Evolutionary conservation across 2,113 vertebrate genomes (phyloP).

Genomic region (Edolisoma coerulescens): DNA sequence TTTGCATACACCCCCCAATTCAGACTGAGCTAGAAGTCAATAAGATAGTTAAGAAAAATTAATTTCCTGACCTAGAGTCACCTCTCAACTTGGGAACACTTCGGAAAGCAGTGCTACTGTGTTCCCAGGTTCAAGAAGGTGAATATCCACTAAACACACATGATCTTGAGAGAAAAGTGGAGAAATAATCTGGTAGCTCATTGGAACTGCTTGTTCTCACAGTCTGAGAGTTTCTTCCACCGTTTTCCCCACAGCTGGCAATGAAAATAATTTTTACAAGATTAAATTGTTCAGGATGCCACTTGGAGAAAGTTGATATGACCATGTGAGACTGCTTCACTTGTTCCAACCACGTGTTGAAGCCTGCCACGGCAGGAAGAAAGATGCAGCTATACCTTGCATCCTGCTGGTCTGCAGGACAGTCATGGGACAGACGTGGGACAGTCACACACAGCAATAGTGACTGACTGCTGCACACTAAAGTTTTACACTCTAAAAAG

Average conservation of each 20-base stretch:
- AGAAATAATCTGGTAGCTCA: background rate
- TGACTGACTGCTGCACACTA: background rate
- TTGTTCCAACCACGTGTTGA: accelerated
- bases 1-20: background rate
- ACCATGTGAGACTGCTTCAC: background rate
- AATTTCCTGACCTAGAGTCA: background rate
- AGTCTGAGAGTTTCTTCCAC: background rate
- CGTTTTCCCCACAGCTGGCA: background rate
- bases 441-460: background rate
- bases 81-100: background rate
- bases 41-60: background rate
- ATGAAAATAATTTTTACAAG: background rate
- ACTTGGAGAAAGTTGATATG: accelerated
- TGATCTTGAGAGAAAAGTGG: background rate
- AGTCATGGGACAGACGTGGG: accelerated
- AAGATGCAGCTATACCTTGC: background rate
- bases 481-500: background rate
- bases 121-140: background rate
- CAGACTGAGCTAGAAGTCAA: background rate
- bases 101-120: background rate
- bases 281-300: background rate
- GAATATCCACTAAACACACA: background rate
- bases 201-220: background rate
- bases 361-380: background rate
- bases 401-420: background rate